Conservation (phyloP, 2,797 vertebrate species). For the Notolabrus celidotus region DNA sequence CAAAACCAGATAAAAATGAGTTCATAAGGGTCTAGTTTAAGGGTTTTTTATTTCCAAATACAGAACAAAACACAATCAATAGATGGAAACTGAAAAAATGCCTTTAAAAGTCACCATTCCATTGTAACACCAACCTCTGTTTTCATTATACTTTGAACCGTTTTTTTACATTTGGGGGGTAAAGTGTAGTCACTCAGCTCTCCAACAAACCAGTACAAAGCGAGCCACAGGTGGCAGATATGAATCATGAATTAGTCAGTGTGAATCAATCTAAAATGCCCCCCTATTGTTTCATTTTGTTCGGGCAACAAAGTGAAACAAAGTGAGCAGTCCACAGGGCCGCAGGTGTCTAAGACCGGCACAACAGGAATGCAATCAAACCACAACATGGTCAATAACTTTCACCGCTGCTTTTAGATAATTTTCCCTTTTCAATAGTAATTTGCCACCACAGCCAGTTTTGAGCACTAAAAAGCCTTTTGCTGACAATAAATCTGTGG, state of each 20-base stretch:
- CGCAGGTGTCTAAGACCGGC: slow-evolving; percentile 69
- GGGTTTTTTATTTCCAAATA: neutral
- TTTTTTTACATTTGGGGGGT: neutral
- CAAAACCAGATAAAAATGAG: too few relatives aligned
- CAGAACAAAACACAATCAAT: neutral
- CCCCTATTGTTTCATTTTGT: slow-evolving; percentile 65
- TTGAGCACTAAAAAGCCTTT: slow-evolving; percentile 57
- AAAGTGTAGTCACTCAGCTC: slow-evolving; percentile 44
- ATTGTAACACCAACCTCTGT: neutral
- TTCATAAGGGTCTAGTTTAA: too few relatives aligned
- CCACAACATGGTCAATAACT: slow-evolving; percentile 64
- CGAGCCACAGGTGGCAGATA: slow-evolving; percentile 76
- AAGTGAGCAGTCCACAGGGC: slow-evolving; percentile 62
- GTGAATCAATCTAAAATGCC: slow-evolving; percentile 75
- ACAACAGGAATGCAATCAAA: slow-evolving; percentile 73
- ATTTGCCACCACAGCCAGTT: slow-evolving; percentile 59
- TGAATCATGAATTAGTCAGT: slow-evolving; percentile 78
- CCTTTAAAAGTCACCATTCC: slow-evolving; percentile 8
- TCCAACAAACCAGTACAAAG: slow-evolving; percentile 49
- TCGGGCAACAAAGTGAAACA: slow-evolving; percentile 69
- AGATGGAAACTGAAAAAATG: slow-evolving; percentile 9
- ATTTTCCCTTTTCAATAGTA: slow-evolving; percentile 57
- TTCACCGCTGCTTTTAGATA: slow-evolving; percentile 61
- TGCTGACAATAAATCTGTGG: slow-evolving; percentile 58
- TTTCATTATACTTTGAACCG: slow-evolving; percentile 11